These are phyloP conservation scores for Tupiocoris notatus DNA, from an alignment of 2,888 invertebrate species.

Conservation along the genomic window DNA sequence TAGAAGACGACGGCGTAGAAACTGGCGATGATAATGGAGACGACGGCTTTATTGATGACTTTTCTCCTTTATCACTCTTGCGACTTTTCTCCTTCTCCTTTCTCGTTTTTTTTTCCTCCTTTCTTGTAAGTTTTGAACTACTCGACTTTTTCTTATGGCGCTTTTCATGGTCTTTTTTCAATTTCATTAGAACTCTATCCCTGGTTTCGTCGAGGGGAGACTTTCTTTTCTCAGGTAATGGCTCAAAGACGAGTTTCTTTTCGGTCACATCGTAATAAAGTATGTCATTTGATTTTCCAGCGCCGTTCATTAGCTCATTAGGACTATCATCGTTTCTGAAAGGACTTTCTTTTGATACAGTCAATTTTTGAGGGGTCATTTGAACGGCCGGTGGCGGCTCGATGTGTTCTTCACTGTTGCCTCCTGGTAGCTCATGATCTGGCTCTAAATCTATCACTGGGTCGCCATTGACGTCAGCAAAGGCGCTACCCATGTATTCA, in stretches of 20 bases:
- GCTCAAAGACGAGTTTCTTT: not conserved
- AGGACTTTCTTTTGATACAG: not conserved
- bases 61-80: not conserved
- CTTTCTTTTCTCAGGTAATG: not conserved
- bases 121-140: not conserved
- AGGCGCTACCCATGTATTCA: not conserved
- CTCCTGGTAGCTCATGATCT: not conserved
- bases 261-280: not conserved
- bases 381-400: not conserved
- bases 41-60: not conserved
- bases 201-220: slow-evolving; percentile 7
- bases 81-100: not conserved
- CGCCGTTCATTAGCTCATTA: not conserved
- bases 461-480: not conserved
- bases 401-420: not conserved
- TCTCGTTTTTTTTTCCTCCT: slow-evolving; percentile 1
- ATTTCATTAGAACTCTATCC: slow-evolving; percentile 11
- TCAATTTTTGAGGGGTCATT: not conserved
- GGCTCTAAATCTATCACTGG: not conserved
- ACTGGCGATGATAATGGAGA: not conserved
- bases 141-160: not conserved
- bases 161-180: slow-evolving; percentile 8
- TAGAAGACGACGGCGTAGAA: not conserved
- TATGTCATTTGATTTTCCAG: not conserved
- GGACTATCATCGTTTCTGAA: not conserved